Evolutionary conservation across 1,140 invertebrate genomes (phyloP).

Genomic region (Achatina immaculata): DNA sequence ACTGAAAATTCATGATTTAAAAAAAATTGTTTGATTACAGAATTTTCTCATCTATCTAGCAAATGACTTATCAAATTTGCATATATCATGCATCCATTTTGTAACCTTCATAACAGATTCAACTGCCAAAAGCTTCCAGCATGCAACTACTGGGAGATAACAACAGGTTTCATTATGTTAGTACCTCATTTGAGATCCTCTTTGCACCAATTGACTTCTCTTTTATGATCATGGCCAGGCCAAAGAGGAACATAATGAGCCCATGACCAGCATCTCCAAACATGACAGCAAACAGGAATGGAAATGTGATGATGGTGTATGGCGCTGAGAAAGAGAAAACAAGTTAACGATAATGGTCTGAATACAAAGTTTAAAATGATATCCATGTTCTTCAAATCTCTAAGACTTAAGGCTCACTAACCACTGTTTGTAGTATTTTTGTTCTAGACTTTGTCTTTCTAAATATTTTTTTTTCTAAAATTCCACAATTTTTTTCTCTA

Average conservation of each 20-base stretch:
- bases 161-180: too few relatives aligned
- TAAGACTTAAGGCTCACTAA: too few relatives aligned
- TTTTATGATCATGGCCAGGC: slow-evolving; percentile 75
- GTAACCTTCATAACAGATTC: too few relatives aligned
- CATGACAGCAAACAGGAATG: slow-evolving; percentile 97
- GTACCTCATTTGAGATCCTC: slow-evolving; percentile 65
- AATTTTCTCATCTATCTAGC: too few relatives aligned
- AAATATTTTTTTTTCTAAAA: background rate
- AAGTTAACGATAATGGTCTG: background rate
- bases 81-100: too few relatives aligned
- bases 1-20: too few relatives aligned
- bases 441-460: background rate
- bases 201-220: slow-evolving; percentile 68
- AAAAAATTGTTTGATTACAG: too few relatives aligned
- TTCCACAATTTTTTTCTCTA: background rate
- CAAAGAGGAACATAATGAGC: slow-evolving; percentile 76
- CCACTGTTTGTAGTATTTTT: too few relatives aligned
- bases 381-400: too few relatives aligned
- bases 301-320: slow-evolving; percentile 96
- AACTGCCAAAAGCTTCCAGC: too few relatives aligned
- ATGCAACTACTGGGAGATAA: too few relatives aligned
- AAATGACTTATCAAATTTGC: too few relatives aligned
- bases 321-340: slow-evolving; percentile 77
- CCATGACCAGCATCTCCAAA: slow-evolving; percentile 97
- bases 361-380: background rate